Evolutionary conservation across 2,888 invertebrate species (phyloP), one percentile per base, ranked within the genome.

Genomic region (Trachelus stipa): DNA sequence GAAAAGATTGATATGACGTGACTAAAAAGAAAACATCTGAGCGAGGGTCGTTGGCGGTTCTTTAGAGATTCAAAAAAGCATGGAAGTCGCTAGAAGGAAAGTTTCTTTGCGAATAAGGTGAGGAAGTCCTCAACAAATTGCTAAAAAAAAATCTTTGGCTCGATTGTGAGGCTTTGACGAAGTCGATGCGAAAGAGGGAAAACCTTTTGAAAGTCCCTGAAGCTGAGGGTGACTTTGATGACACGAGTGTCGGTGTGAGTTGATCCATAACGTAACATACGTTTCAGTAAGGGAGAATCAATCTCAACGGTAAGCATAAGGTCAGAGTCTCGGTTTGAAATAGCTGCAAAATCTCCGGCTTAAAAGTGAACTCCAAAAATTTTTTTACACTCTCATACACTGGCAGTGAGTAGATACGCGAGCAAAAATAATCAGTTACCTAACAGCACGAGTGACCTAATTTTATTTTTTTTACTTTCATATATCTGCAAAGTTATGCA

Each of bases 1-100:
- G 34, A 12, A 76, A 68, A 76, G 76, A 76, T 76, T 76, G 76
- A 76, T 76, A 76, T 76, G 76, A 76, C 76, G 40, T 73, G 73
- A 73, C 68, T 40, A 68, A 73, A 73, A 73, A 71, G 68, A 76
- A 69, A 76, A 76, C 76, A 76, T 56, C 56, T 56, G 56, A 56
- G 2, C 56, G 23, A 56, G 23, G 56, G 23, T 9, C 23, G 56
- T 23, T 56, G 56, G 56, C 56, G 56, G 56, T 56, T 56, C 56
- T 56, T 56, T 56, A 56, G 23, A 9, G 23, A 56, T 23, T 56
- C 23, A 9, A 23, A 56, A 56, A 56, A 23, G 56, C 56, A 23
- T 56, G 56, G 56, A 6, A 56, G 9, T 56, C 23, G 56, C 56
- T 56, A 56, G 56, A 56, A 56, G 56, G 56, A 56, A 56, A 56